Evolutionary conservation across 2,888 invertebrate genomes (phyloP), one percentile per base, ranked within the genome.

Genomic region (Lasioglossum malachurum): DNA sequence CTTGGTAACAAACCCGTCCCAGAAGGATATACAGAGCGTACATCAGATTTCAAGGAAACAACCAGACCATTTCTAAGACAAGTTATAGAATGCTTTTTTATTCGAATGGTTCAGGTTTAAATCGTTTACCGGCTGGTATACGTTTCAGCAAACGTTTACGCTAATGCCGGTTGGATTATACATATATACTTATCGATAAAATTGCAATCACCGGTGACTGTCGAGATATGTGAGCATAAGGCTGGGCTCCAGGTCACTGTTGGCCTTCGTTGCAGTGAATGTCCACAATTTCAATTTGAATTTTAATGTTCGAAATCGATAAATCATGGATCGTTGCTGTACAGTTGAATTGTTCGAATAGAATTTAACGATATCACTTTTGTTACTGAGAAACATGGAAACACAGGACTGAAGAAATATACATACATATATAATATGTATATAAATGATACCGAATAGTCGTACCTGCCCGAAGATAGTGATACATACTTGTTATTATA

Each of bases 311-410:
- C 10, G n/a, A 71, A 41, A 12, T 41, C 38, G 41, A n/a, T 23
- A 44, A 72, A 72, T n/a, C 71, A 5, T 44, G 41, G 27, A 16
- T 44, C 44, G 44, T 72, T 31, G 49, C 46, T 73, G 49, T 53
- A 81, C 71, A 73, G 46, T 71, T 71, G 31, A 80, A 80, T 74
- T 10, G 27, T 79, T 79, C 64, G 23, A 49, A 23, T 80, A 71
- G 38, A 31, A 31, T 75, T 19, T 46, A 80, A 71, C 14, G 46
- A 73, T 49, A 41, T 71, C 64, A 23, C 69, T 80, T 80, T 64
- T 75, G 41, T 83, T 80, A 80, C 71, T 53, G 16, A 69, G 38
- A 78, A 69, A 53, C 71, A 74, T 79, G 31, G 12, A 74, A 80
- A 82, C 67, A 80, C 12, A 79, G 67, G 49, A 83, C 80, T 74